Percentiles rank a stretch among this genome's conserved stretches.
Conservation (phyloP, 1,140 invertebrate species). For the Hesperophylax magnus region DNA sequence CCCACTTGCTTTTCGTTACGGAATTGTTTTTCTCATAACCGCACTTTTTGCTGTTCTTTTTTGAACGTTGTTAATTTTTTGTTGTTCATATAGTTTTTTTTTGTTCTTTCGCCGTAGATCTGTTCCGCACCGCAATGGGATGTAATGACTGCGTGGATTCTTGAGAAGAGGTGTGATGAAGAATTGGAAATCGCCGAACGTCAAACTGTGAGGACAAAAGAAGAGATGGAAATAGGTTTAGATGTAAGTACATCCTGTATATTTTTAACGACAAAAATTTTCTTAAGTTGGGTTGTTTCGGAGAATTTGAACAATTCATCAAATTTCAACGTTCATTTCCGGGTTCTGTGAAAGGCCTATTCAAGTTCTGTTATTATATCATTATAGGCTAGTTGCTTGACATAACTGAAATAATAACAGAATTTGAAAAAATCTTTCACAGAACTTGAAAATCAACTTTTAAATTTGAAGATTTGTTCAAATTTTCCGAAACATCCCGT, state of each 20-base stretch:
- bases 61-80: constrained; percentile 35
- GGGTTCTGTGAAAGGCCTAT: no score
- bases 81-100: constrained; percentile 37
- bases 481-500: no score
- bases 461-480: no score
- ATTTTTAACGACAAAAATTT: no score
- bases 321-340: no score
- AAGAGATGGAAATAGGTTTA: neutral
- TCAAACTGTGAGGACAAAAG: constrained; percentile 4
- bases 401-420: no score
- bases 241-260: neutral
- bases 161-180: constrained; percentile 30
- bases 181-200: neutral
- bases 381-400: no score
- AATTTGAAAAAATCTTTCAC: no score
- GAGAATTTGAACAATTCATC: no score
- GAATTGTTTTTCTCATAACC: constrained; percentile 40
- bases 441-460: no score
- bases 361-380: no score
- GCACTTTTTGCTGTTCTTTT: constrained; percentile 15
- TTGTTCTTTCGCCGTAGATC: constrained; percentile 52
- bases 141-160: constrained; percentile 52
- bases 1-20: neutral
- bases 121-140: constrained; percentile 46
- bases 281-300: no score